Conservation (phyloP, 2,888 invertebrate species). For the Ochropleura leucogaster region DNA sequence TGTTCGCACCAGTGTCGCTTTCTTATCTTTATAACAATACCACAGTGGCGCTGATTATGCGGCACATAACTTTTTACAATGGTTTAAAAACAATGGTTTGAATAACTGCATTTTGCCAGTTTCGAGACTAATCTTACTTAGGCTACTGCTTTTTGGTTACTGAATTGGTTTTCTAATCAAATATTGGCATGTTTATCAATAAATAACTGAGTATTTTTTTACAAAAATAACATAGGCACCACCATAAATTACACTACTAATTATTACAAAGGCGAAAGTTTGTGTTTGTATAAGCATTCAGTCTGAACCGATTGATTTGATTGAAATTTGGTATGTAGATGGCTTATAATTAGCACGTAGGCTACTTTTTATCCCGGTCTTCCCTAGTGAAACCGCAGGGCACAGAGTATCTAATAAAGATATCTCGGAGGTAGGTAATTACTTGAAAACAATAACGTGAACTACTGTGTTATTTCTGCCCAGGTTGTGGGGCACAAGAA, state of each 20-base stretch:
- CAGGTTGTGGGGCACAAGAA: too few species aligned
- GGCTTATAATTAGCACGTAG: too few species aligned
- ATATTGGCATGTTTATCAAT: neutral
- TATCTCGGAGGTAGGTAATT: neutral
- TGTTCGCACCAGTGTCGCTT: slow-evolving; percentile 21
- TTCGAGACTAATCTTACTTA: too few species aligned
- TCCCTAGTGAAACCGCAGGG: neutral
- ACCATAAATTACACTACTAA: too few species aligned
- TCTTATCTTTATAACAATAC: slow-evolving; percentile 7
- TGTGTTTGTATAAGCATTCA: too few species aligned
- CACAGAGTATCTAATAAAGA: neutral
- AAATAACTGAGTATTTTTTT: too few species aligned
- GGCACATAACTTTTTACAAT: neutral
- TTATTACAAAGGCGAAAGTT: too few species aligned
- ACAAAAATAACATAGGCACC: too few species aligned
- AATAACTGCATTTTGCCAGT: neutral
- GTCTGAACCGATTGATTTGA: too few species aligned
- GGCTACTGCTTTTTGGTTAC: neutral
- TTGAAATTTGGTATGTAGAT: too few species aligned
- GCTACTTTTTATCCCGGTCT: neutral
- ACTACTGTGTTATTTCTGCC: neutral
- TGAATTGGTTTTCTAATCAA: neutral
- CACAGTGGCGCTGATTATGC: neutral
- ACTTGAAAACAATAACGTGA: neutral
- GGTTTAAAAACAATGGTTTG: too few species aligned